phyloP scores from a whole-genome alignment of 2,888 invertebrate genomes.

The Herminia tarsipennalis region DNA sequence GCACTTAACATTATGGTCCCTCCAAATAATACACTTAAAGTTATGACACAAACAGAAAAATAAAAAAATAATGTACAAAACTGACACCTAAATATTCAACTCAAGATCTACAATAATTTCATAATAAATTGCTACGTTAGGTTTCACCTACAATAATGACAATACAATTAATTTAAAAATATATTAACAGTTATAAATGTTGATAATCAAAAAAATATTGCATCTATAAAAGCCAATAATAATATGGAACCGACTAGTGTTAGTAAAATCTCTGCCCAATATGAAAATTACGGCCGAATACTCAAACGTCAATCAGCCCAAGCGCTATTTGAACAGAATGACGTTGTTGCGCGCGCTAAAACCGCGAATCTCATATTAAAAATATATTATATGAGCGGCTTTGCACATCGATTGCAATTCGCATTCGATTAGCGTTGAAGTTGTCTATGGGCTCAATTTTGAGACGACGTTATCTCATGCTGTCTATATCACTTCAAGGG shows the following conservation, averaged over 20 bases:
- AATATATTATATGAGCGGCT: no score
- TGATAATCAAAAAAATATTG: slow-evolving; percentile 17
- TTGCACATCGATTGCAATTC: no score
- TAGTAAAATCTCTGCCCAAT: slow-evolving; percentile 25
- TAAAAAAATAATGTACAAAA: slow-evolving; percentile 49
- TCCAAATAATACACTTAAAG: slow-evolving; percentile 64
- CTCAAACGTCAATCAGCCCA: no score
- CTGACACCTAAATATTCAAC: slow-evolving; percentile 25
- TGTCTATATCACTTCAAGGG: no score
- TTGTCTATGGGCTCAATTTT: no score
- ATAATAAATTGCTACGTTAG: slow-evolving; percentile 28
- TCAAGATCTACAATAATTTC: slow-evolving; percentile 9
- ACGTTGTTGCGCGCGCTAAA: no score
- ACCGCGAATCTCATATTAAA: no score
- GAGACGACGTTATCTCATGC: no score
- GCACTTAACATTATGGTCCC: slow-evolving; percentile 83
- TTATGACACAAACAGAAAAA: slow-evolving; percentile 48
- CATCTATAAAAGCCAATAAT: slow-evolving; percentile 12
- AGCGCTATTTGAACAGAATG: no score
- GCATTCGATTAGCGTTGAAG: no score
- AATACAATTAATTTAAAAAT: slow-evolving; percentile 20
- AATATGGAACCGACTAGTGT: slow-evolving; percentile 26
- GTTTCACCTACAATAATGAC: slow-evolving; percentile 15
- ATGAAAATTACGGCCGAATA: slow-evolving; percentile 16
- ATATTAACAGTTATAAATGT: slow-evolving; percentile 12